phyloP scores from a whole-genome alignment of 2,797 vertebrate genomes.

The Enteromius viviparus region DNA sequence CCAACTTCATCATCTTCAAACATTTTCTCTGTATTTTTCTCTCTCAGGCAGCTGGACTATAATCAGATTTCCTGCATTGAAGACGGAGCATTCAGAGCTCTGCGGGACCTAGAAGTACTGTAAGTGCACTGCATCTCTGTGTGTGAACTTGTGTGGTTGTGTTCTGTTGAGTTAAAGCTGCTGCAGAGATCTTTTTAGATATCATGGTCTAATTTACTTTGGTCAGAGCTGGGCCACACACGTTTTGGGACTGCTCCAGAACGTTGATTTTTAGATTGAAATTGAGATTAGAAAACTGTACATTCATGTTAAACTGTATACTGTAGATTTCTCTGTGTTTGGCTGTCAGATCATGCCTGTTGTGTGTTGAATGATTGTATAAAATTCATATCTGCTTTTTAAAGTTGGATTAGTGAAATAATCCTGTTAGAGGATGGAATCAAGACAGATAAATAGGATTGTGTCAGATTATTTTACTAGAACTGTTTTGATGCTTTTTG shows the following conservation, averaged over 20 bases:
- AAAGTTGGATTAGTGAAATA: constrained; percentile 45
- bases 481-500: constrained; percentile 26
- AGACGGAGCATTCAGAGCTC: constrained; percentile 94
- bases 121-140: constrained; percentile 79
- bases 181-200: background rate
- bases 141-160: constrained; percentile 14
- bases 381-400: constrained; percentile 31
- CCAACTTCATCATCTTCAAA: constrained; percentile 11
- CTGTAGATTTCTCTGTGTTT: background rate
- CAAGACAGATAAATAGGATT: constrained; percentile 45
- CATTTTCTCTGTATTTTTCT: constrained; percentile 41
- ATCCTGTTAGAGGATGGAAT: constrained; percentile 51
- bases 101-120: constrained; percentile 99
- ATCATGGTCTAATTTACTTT: background rate
- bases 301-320: background rate
- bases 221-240: constrained; percentile 3
- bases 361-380: constrained; percentile 11
- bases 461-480: constrained; percentile 52
- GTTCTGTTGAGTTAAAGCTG: constrained; percentile 28
- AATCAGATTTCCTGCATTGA: constrained; percentile 99
- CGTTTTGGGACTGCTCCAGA: constrained; percentile 8
- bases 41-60: constrained; percentile 95
- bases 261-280: background rate
- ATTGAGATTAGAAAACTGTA: background rate
- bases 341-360: background rate